Base-by-base conservation (phyloP, 2,113 vertebrate species). In the Alectura lathami region DNA sequence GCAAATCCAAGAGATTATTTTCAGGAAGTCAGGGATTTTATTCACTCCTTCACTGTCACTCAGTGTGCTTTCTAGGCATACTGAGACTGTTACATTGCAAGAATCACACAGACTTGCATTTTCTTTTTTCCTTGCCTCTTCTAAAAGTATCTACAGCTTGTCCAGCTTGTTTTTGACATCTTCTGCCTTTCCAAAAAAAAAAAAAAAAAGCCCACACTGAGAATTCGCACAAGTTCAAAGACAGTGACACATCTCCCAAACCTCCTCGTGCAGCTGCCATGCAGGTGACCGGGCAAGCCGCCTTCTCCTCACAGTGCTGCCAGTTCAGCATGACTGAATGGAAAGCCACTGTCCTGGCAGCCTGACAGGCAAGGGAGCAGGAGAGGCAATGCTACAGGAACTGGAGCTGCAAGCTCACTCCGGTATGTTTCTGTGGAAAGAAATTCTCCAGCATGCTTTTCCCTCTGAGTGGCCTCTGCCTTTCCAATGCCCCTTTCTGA, bases 261-360 rank as follows among this genome's bases (percentile, higher is more conserved):
- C n/a, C n/a, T n/a, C 48, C 43, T 66, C 68, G 32, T 3, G 1
- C 20, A 29, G n/a, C 11, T 74, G n/a, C 64, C 51, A 24, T n/a
- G 47, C 7, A 3, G n/a, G 72, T 11, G 59, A 80, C 34, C 38
- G 36, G 73, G 12, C 3, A 50, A 83, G 13, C 3, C 30, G 15
- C 4, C 34, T 75, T 79, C 70, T 45, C 62, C 27, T 80, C 82
- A 59, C 2, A 0, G 66, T 56, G 36, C 63, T 56, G 36, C 38
- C 59, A 67, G 40, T 53, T 78, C 0, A 0, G 60, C 27, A 12
- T 26, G 45, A 53, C 13, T 18, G 24, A 76, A 76, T 45, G 1
- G 0, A 59, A 94, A 85, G 15, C 23, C 6, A 4, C 10, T 2
- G n/a, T 27, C 57, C 40, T 43, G 70, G 69, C 42, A 83, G 70